Evolutionary conservation across 2,797 vertebrate species (phyloP).

Genomic region (Xyrichtys novacula): DNA sequence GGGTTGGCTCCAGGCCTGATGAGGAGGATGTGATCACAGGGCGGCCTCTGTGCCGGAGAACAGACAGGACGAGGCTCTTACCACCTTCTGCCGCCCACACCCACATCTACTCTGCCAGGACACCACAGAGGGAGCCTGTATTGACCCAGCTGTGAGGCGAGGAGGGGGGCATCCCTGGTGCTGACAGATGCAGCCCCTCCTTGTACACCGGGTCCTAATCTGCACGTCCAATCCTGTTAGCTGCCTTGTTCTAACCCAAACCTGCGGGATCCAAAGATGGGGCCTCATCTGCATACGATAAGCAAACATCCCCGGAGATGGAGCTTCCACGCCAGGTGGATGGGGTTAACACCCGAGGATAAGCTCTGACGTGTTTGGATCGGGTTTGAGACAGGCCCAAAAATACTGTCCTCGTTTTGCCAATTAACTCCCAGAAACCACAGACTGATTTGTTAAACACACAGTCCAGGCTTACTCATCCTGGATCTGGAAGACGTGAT

Average conservation of each 20-base stretch:
- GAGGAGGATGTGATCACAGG: slow-evolving; percentile 62
- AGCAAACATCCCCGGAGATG: slow-evolving; percentile 45
- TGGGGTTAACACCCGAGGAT: slow-evolving; percentile 52
- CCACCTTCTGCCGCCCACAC: slow-evolving; percentile 49
- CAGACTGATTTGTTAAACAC: not conserved
- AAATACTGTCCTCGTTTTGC: not conserved
- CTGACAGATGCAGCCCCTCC: slow-evolving; percentile 64
- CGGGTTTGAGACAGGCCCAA: slow-evolving; percentile 2
- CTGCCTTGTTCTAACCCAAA: slow-evolving; percentile 32
- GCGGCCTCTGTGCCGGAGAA: slow-evolving; percentile 50
- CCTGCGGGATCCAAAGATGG: slow-evolving; percentile 39
- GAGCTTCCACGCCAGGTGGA: slow-evolving; percentile 49
- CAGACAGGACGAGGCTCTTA: slow-evolving; percentile 14
- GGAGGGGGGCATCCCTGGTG: slow-evolving; percentile 44
- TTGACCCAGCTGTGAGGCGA: slow-evolving; percentile 51
- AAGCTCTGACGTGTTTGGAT: slow-evolving; percentile 37
- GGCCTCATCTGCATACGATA: slow-evolving; percentile 45
- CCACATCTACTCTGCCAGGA: slow-evolving; percentile 43
- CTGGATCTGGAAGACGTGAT: not conserved
- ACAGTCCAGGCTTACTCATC: not conserved
- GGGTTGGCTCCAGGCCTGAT: slow-evolving; percentile 50
- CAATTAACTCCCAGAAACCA: not conserved
- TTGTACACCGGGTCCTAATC: slow-evolving; percentile 59
- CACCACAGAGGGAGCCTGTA: slow-evolving; percentile 4
- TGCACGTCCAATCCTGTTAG: slow-evolving; percentile 76